These are phyloP conservation scores for Ibycter americanus DNA, from an alignment of 2,797 vertebrate species.

Conservation along the genomic window DNA sequence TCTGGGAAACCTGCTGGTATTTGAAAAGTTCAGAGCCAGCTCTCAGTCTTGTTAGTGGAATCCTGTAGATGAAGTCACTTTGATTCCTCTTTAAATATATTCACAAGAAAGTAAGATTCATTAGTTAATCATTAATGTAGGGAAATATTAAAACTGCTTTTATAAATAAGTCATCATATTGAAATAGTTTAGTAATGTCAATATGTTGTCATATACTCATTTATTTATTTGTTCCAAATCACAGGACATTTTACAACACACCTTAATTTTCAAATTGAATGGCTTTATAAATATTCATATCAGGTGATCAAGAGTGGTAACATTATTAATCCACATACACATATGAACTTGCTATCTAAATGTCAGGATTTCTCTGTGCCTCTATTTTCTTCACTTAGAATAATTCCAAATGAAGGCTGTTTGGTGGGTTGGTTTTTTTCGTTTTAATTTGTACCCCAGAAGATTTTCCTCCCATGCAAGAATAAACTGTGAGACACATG, in stretches of 20 bases:
- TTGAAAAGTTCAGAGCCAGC: constrained; percentile 27
- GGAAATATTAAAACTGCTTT: constrained; percentile 40
- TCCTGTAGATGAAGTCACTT: constrained; percentile 1
- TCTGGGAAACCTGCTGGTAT: constrained; percentile 15
- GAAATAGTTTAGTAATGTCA: constrained; percentile 18
- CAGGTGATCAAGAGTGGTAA: neutral
- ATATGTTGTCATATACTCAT: neutral
- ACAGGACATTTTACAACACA: neutral
- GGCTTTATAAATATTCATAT: neutral
- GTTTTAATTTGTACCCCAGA: neutral
- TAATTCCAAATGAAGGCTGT: neutral
- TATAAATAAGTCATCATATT: constrained; percentile 34
- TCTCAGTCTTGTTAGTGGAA: neutral
- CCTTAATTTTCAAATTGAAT: constrained; percentile 12
- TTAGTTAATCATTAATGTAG: constrained; percentile 30
- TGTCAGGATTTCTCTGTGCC: neutral
- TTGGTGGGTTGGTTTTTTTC: neutral
- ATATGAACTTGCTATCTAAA: neutral
- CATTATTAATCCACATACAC: neutral
- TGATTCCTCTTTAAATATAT: constrained; percentile 18
- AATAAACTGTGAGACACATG: neutral
- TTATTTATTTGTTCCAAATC: constrained; percentile 35
- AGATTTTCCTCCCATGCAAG: neutral
- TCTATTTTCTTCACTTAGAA: neutral
- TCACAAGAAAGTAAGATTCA: neutral